Evolutionary conservation across 2,113 vertebrate species (phyloP).

Genomic region (Equus quagga): DNA sequence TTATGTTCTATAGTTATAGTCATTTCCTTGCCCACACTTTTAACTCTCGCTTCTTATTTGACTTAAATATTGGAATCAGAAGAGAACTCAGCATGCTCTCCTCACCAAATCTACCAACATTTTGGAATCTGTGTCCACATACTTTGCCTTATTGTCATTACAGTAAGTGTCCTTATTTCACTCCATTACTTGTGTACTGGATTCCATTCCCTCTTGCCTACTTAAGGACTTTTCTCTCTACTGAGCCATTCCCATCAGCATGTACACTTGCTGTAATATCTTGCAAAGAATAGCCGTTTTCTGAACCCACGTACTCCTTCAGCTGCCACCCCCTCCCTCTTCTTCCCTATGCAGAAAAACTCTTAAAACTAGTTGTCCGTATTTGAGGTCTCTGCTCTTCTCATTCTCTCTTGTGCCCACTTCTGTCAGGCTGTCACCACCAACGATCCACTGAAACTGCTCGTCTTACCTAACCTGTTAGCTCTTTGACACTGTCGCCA

Average conservation of each 20-base stretch:
- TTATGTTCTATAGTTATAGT: background rate
- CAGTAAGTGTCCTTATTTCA: background rate
- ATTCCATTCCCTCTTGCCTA: background rate
- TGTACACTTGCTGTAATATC: background rate
- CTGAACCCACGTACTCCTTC: background rate
- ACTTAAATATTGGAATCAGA: background rate
- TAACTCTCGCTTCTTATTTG: background rate
- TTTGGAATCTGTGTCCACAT: background rate
- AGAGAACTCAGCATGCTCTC: background rate
- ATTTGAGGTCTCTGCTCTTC: background rate
- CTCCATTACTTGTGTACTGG: background rate
- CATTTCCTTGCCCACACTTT: background rate
- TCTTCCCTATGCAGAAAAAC: background rate
- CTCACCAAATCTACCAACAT: background rate
- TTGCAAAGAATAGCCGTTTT: background rate
- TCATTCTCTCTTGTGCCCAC: background rate
- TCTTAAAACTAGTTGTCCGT: background rate
- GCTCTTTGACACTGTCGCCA: accelerated
- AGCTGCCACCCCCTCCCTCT: background rate
- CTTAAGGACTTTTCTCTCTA: background rate
- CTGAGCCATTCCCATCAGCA: background rate
- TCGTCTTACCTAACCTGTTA: background rate
- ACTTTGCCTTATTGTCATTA: background rate
- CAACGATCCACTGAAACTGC: accelerated
- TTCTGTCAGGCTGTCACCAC: background rate